Evolutionary conservation across 2,888 invertebrate genomes (phyloP), one percentile per base, ranked within the genome.

Genomic region (Ceramica pisi): DNA sequence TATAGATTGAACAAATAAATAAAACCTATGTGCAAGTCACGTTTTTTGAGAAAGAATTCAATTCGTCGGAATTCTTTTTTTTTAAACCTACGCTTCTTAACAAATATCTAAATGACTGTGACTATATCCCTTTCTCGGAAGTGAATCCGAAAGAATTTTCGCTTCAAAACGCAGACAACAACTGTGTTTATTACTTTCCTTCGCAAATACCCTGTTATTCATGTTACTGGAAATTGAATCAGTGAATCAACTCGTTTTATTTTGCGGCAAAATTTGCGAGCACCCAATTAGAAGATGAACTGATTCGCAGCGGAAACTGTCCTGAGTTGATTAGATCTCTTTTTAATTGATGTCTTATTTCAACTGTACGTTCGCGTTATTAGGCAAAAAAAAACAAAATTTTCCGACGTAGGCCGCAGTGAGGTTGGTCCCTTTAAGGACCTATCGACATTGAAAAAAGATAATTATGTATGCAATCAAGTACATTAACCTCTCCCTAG

Each of bases 121-220:
- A n/a, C 4, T 26, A 3, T 38, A 5, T 50, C 21, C 38, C n/a
- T 53, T 62, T 50, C 56, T 55, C 23, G 21, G 51, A 61, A 75
- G 46, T 10, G 35, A 48, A 26, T 51, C 38, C 16, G 35, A 61
- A 51, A 31, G 26, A 56, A 63, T 67, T 55, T 14, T 44, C 59
- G 55, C 69, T 46, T 65, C 56, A 56, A 56, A 38, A 41, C 12
- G n/a, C 35, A 38, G 64, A 61, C 63, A 60, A 31, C 21, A 26
- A 60, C 51, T 51, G 10, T 65, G 41, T 70, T 78, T 73, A 70
- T 67, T 59, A 56, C n/a, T 64, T 57, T n/a, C 44, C 26, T 14
- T 44, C 65, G 44, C 31, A 59, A 70, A 56, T 57, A 60, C 51
- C 50, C 12, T 31, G 19, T 61, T 51, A 61, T 23, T 61, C 51